Conservation (phyloP, 2,888 invertebrate genomes). For the Phortica okadai region DNA sequence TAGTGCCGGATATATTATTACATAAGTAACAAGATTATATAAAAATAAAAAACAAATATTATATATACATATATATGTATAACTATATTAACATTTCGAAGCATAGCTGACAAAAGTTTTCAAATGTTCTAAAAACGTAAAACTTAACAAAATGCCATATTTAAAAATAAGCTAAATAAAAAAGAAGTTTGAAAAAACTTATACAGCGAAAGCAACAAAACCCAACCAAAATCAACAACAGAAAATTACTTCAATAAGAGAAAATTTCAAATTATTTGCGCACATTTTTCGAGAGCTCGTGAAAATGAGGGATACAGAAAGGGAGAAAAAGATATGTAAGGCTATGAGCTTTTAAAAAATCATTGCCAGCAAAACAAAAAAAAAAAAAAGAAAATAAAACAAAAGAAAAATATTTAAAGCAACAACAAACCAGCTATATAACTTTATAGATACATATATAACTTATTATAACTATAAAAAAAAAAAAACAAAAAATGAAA, state of each 20-base stretch:
- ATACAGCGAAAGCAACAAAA: conserved; percentile 20
- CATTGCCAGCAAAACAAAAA: conserved; percentile 15
- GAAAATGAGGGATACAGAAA: background rate
- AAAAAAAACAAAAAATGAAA: conserved; percentile 49
- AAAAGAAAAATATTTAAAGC: conserved; percentile 34
- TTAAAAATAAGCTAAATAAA: background rate
- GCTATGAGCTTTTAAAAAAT: conserved; percentile 23
- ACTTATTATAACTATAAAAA: conserved; percentile 66
- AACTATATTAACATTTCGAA: conserved; percentile 59
- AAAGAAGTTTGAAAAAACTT: background rate
- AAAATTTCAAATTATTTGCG: conserved; percentile 29
- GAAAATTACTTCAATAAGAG: background rate
- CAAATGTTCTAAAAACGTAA: conserved; percentile 53
- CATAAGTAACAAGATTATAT: conserved; percentile 10
- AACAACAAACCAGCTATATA: conserved; percentile 42
- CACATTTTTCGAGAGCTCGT: background rate
- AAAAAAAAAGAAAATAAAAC: conserved; percentile 34
- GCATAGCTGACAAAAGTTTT: conserved; percentile 56
- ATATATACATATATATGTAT: conserved; percentile 44
- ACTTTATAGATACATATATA: conserved; percentile 65
- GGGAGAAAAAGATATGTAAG: background rate
- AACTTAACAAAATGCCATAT: background rate
- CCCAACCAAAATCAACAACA: conserved; percentile 21
- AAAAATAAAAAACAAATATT: conserved; percentile 54
- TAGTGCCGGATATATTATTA: conserved; percentile 76